These are phyloP conservation scores for Aproaerema taeniolella DNA, from an alignment of 2,888 invertebrate species.

Conservation along the genomic window DNA sequence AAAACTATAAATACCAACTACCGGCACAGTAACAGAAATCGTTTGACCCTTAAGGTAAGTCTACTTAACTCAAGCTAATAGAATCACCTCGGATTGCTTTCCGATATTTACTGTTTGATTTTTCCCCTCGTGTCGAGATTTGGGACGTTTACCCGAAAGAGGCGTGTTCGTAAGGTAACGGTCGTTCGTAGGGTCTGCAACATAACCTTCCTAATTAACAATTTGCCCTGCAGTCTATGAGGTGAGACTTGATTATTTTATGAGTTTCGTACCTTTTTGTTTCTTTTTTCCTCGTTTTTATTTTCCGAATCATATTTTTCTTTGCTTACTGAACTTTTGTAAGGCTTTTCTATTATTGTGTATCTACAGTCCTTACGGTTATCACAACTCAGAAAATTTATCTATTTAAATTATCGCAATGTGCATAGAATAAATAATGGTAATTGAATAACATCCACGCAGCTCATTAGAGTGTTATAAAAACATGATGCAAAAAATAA, in stretches of 20 bases:
- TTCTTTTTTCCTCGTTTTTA: slow-evolving; percentile 15
- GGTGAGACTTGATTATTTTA: slow-evolving; percentile 35
- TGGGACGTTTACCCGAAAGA: slow-evolving; percentile 61
- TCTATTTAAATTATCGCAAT: too few relatives aligned
- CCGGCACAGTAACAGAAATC: too few relatives aligned
- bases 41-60: slow-evolving; percentile 45
- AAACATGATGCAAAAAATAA: too few relatives aligned
- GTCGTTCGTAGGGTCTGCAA: slow-evolving; percentile 53
- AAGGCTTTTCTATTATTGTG: too few relatives aligned
- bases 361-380: too few relatives aligned
- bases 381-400: too few relatives aligned
- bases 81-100: slow-evolving; percentile 72
- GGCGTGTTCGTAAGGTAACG: slow-evolving; percentile 58
- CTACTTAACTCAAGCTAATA: slow-evolving; percentile 68
- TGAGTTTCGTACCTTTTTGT: slow-evolving; percentile 21
- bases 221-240: slow-evolving; percentile 35
- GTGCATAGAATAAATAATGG: too few relatives aligned
- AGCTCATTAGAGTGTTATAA: too few relatives aligned
- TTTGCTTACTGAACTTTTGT: too few relatives aligned
- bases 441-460: too few relatives aligned
- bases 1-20: too few relatives aligned
- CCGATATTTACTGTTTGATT: slow-evolving; percentile 74
- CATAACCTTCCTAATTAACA: slow-evolving; percentile 69
- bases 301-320: too few relatives aligned
- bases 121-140: slow-evolving; percentile 68